phyloP scores from a whole-genome alignment of 2,888 invertebrate genomes.

The Folsomia candida region DNA sequence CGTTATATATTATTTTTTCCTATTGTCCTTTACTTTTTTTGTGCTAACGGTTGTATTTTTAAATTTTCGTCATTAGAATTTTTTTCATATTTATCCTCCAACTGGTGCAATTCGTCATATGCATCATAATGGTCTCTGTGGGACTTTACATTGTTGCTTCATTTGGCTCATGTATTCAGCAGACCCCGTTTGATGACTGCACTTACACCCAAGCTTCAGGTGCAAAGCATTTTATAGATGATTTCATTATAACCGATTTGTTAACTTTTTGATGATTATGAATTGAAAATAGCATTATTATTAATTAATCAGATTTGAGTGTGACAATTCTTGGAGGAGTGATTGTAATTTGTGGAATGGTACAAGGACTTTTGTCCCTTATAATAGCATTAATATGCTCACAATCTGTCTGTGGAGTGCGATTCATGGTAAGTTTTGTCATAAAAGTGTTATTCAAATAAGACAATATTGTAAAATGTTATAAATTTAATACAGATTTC shows the following conservation, averaged over 20 bases:
- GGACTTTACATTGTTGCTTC: conserved; percentile 47
- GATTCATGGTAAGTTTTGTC: conserved; percentile 47
- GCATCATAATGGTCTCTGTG: conserved; percentile 44
- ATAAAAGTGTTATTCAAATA: too few relatives aligned
- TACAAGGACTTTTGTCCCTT: conserved; percentile 43
- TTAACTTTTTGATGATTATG: too few relatives aligned
- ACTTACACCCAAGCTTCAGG: conserved; percentile 11
- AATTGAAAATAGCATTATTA: too few relatives aligned
- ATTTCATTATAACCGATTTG: too few relatives aligned
- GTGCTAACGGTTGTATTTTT: too few relatives aligned
- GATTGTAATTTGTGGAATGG: conserved; percentile 47
- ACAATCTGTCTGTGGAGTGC: conserved; percentile 46
- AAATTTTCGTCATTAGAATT: too few relatives aligned
- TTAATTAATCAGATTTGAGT: too few relatives aligned
- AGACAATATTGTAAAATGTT: too few relatives aligned
- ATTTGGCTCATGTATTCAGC: conserved; percentile 48
- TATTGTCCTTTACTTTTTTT: too few relatives aligned
- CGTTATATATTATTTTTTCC: too few relatives aligned
- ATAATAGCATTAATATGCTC: conserved; percentile 47
- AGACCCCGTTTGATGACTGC: conserved; percentile 39
- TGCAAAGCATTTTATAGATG: too few relatives aligned
- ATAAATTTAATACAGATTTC: too few relatives aligned
- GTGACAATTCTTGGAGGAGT: conserved; percentile 44
- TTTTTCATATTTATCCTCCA: conserved; percentile 48
- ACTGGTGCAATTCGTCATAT: conserved; percentile 45